A percentile compares a stretch with the other conserved stretches of the same genome.
Conservation (phyloP, 64 coral and sea anemone species). For the Actinia tenebrosa region DNA sequence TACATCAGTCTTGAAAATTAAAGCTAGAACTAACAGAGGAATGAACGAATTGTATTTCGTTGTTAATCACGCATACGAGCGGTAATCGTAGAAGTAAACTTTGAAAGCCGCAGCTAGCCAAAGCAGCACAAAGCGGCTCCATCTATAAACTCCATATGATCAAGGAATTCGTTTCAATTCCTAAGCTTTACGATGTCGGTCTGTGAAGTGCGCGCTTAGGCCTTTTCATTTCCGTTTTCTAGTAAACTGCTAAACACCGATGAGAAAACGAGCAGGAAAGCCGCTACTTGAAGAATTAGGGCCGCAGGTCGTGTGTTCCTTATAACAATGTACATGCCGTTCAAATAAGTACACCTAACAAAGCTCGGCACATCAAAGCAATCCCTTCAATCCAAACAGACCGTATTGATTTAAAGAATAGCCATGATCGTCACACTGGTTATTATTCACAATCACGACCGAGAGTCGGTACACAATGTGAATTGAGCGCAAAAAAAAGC, state of each 20-base stretch:
- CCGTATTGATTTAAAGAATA: conserved; percentile 17
- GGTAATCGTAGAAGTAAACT: conserved; percentile 8
- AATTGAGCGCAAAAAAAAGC: not conserved
- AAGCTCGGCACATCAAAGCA: conserved; percentile 16
- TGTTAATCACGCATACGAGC: not conserved
- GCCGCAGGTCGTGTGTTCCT: conserved; percentile 4
- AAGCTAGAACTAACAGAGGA: not conserved
- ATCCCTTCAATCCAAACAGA: conserved; percentile 2
- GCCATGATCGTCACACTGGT: conserved; percentile 6
- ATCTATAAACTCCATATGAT: not conserved
- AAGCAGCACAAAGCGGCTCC: conserved; percentile 1
- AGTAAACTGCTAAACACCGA: conserved; percentile 1
- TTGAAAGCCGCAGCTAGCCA: conserved; percentile 9
- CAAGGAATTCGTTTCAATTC: conserved; percentile 17
- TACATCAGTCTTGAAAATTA: not conserved
- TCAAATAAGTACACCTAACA: conserved; percentile 8
- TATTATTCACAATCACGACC: conserved; percentile 5
- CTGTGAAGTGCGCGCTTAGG: not conserved
- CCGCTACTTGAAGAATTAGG: conserved; percentile 12
- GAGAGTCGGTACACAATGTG: not conserved
- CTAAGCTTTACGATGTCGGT: not conserved
- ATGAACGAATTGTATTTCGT: not conserved
- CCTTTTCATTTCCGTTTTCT: conserved; percentile 19
- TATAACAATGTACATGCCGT: conserved; percentile 15
- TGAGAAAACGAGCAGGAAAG: conserved; percentile 7